Evolutionary conservation across 2,113 vertebrate species (phyloP), one percentile per base, ranked within the genome.

Genomic region (Empidonax alnorum): DNA sequence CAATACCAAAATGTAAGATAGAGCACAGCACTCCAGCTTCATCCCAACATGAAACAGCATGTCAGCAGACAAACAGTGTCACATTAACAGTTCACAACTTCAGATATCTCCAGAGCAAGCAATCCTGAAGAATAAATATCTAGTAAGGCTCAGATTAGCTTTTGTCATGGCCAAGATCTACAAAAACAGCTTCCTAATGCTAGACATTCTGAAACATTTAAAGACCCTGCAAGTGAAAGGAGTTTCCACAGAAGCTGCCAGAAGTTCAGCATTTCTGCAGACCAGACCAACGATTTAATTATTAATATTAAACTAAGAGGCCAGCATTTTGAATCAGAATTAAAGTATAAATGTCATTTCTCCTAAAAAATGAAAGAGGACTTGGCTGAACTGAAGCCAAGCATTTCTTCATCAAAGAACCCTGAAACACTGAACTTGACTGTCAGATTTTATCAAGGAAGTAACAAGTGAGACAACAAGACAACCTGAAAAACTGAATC

Each of bases 221-320:
- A 76, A 83, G 82, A 52, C 72, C 63, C 55, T 80, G 63, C 44
- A 92, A 93, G 59, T 7, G 68, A 93, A 82, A 39, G 5, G 19
- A 90, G 58, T 96, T 97, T 96, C 93, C 93, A 89, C 30, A 82
- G 58, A 75, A 82, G 58, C 62, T 96, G 95, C 91, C 96, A 95
- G 74, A 37, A 91, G 84, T 62, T 84, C 62, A 89, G 49, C 41
- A 58, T 82, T 96, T 87, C 82, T 72, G 55, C 61, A 96, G 61
- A 93, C 16, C 33, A 65, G 55, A 75, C 50, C 75, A 94, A 91
- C 83, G 93, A 83, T 83, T 96, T 96, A 93, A 91, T 96, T 90
- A 94, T 91, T 94, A 89, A 88, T 84, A 92, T 75, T 69, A 62
- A 97, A 86, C 39, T 28, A 63, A 44, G 35, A 84, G n/a, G 14